phyloP scores from a whole-genome alignment of 2,888 invertebrate genomes.

The Hypsopygia costalis region DNA sequence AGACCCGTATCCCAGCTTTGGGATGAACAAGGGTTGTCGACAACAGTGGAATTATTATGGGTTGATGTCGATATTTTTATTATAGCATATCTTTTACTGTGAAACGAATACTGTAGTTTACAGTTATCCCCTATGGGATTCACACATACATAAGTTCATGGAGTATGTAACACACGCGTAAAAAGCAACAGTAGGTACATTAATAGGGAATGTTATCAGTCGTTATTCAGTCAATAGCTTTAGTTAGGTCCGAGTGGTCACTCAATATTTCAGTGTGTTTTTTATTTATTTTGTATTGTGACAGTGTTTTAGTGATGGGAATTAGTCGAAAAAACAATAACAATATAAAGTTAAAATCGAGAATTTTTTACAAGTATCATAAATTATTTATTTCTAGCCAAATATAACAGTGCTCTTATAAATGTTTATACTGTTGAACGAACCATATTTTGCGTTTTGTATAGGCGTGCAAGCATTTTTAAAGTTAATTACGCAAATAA shows the following conservation, averaged over 20 bases:
- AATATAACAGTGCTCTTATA: too few relatives aligned
- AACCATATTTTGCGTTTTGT: too few relatives aligned
- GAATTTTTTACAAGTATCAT: too few relatives aligned
- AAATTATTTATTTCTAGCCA: too few relatives aligned
- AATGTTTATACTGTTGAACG: too few relatives aligned
- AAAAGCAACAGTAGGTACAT: slow-evolving; percentile 26
- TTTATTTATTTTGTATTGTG: slow-evolving; percentile 3
- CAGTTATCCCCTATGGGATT: slow-evolving; percentile 35
- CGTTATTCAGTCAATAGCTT: slow-evolving; percentile 51
- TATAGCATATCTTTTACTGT: slow-evolving; percentile 24
- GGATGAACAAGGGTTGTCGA: too few relatives aligned
- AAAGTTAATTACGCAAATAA: too few relatives aligned
- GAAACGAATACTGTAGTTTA: background rate
- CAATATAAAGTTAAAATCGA: too few relatives aligned
- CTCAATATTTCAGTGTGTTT: slow-evolving; percentile 3
- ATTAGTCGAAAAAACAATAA: background rate
- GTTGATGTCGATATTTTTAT: too few relatives aligned
- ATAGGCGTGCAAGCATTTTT: too few relatives aligned
- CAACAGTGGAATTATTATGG: too few relatives aligned
- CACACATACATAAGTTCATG: slow-evolving; percentile 25
- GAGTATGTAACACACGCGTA: slow-evolving; percentile 23
- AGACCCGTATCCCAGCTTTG: too few relatives aligned
- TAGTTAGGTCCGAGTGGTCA: slow-evolving; percentile 36
- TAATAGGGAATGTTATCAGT: slow-evolving; percentile 55
- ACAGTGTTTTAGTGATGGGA: background rate